These are phyloP conservation scores for Pempheris klunzingeri DNA, from an alignment of 2,797 vertebrate genomes.

Conservation along the genomic window DNA sequence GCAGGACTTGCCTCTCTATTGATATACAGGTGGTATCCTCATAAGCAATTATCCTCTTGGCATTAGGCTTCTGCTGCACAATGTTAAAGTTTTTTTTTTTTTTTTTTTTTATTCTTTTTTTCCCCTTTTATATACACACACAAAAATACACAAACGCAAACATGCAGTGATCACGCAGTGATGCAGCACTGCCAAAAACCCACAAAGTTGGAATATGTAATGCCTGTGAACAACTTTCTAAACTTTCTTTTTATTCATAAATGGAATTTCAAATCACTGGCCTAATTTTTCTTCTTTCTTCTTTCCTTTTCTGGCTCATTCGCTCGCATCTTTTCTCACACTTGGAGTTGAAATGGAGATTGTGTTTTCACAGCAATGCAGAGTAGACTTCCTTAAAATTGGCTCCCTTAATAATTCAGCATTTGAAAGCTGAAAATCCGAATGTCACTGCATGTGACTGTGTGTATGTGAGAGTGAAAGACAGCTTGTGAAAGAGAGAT, in stretches of 20 bases:
- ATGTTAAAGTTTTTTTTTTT: too few species aligned
- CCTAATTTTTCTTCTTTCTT: constrained; percentile 61
- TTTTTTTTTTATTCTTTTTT: too few species aligned
- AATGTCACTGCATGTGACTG: constrained; percentile 49
- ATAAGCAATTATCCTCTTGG: too few species aligned
- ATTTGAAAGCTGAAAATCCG: constrained; percentile 58
- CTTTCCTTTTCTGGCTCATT: constrained; percentile 50
- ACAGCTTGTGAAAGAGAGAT: constrained; percentile 8
- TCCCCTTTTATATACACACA: too few species aligned
- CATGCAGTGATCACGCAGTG: constrained; percentile 6
- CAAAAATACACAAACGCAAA: constrained; percentile 24
- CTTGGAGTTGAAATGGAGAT: constrained; percentile 62
- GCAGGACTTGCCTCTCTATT: too few species aligned
- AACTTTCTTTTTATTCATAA: constrained; percentile 74
- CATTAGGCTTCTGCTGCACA: too few species aligned
- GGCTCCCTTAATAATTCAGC: constrained; percentile 71
- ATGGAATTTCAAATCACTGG: constrained; percentile 72
- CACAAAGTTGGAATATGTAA: constrained; percentile 56
- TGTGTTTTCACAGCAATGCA: constrained; percentile 63
- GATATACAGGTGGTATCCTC: too few species aligned
- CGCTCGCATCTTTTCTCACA: constrained; percentile 30
- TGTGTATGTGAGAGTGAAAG: constrained; percentile 37
- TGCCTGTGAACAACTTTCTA: constrained; percentile 61
- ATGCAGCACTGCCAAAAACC: constrained; percentile 34
- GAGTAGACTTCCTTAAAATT: constrained; percentile 64